A percentile compares a stretch with the other conserved stretches of the same genome.
Evolutionary conservation across 2,113 vertebrate species (phyloP).

Genomic region (Coptodon bakossiorum): DNA sequence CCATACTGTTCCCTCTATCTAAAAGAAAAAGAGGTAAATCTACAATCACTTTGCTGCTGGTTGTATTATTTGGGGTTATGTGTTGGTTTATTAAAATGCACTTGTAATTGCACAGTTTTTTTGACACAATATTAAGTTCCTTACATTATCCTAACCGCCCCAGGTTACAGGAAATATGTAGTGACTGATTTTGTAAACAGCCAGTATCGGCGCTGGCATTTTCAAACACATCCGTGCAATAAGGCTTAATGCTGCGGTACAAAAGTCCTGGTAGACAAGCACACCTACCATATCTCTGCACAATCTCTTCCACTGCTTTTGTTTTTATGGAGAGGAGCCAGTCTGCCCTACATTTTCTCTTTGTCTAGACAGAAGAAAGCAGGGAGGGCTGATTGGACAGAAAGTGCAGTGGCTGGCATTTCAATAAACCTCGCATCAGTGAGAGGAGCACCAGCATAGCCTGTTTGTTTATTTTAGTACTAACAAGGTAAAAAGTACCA

Average conservation of each 20-base stretch:
- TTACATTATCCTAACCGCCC: not conserved
- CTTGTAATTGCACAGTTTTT: not conserved
- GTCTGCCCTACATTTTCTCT: slow-evolving; percentile 23
- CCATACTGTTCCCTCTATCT: not conserved
- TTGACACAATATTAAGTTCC: not conserved
- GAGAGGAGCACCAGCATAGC: not conserved
- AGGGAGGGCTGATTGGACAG: not conserved
- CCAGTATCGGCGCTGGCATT: not conserved
- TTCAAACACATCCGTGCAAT: not conserved
- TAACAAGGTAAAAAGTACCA: not conserved
- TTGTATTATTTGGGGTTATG: not conserved
- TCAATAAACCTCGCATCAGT: not conserved
- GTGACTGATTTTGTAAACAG: not conserved
- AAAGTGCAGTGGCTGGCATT: not conserved
- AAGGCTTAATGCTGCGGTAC: not conserved
- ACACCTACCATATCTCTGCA: not conserved
- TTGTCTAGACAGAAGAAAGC: slow-evolving; percentile 8
- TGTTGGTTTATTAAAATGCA: not conserved
- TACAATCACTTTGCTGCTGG: not conserved
- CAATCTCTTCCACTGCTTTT: not conserved
- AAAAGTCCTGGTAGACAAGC: not conserved
- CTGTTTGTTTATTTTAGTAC: not conserved
- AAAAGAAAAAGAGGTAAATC: not conserved
- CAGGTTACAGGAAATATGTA: not conserved
- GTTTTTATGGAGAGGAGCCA: not conserved